Percentiles rank a stretch among this genome's conserved stretches.
phyloP scores from a whole-genome alignment of 2,797 vertebrate species.

The Acrossocheilus wenchowensis region DNA sequence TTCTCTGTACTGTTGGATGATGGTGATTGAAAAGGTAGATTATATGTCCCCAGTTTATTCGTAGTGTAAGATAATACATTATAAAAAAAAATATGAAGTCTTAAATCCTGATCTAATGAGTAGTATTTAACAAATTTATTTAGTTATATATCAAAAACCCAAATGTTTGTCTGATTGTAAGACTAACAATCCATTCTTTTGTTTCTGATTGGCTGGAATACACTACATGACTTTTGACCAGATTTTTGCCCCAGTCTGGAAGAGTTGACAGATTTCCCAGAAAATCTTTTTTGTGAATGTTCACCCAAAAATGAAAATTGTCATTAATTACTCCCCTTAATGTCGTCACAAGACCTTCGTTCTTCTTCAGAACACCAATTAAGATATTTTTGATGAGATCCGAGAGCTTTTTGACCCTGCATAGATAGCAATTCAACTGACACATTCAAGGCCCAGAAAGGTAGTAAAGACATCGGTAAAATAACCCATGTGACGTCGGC shows the following conservation, averaged over 20 bases:
- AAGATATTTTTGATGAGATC: background rate
- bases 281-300: background rate
- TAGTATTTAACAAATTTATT: background rate
- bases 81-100: background rate
- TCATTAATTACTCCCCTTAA: background rate
- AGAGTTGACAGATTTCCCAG: background rate
- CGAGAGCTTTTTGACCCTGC: background rate
- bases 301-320: background rate
- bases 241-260: background rate
- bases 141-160: background rate
- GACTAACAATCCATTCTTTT: background rate
- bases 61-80: background rate
- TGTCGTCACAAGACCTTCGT: background rate
- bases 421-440: background rate
- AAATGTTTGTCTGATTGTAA: background rate
- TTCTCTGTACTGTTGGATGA: background rate
- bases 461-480: no score
- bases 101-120: background rate
- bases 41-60: background rate
- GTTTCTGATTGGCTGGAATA: background rate
- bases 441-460: background rate
- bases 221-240: background rate
- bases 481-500: background rate
- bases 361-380: background rate
- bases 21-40: background rate